Evolutionary conservation across 2,797 vertebrate genomes (phyloP).

Genomic region (Catharus ustulatus): DNA sequence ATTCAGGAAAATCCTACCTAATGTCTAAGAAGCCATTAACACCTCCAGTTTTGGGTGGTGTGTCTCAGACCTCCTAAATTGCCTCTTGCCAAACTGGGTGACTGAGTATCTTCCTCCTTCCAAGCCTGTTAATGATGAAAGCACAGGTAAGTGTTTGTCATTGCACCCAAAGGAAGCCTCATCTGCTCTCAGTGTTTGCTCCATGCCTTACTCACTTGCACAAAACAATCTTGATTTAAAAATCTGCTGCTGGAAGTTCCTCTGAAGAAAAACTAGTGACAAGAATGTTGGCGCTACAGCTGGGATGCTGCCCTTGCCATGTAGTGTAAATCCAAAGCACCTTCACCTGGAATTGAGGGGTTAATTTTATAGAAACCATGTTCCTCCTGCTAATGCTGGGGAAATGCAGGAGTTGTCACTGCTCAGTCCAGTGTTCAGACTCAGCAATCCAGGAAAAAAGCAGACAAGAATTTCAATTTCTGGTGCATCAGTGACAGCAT

Average conservation of each 20-base stretch:
- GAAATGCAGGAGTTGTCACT: not conserved
- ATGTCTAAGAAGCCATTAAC: not conserved
- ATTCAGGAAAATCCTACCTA: not conserved
- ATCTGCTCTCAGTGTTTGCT: not conserved
- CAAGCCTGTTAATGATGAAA: not conserved
- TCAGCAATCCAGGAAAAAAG: not conserved
- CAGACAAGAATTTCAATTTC: not conserved
- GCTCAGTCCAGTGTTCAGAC: rapidly evolving
- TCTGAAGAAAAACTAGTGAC: not conserved
- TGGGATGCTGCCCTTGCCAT: not conserved
- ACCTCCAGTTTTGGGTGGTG: not conserved
- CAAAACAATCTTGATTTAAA: not conserved
- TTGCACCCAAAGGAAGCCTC: not conserved
- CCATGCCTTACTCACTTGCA: not conserved
- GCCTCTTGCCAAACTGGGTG: not conserved
- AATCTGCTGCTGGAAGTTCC: not conserved
- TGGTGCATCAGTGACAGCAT: not conserved
- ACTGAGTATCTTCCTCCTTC: not conserved
- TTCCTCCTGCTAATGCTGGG: not conserved
- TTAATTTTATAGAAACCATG: not conserved
- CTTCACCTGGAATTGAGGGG: not conserved
- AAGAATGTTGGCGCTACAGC: rapidly evolving
- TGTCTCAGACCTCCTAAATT: not conserved
- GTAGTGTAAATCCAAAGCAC: not conserved
- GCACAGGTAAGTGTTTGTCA: not conserved